Percentiles rank a stretch among this genome's conserved stretches.
phyloP scores from a whole-genome alignment of 2,797 vertebrate genomes.

The Coccyzus lansbergi region DNA sequence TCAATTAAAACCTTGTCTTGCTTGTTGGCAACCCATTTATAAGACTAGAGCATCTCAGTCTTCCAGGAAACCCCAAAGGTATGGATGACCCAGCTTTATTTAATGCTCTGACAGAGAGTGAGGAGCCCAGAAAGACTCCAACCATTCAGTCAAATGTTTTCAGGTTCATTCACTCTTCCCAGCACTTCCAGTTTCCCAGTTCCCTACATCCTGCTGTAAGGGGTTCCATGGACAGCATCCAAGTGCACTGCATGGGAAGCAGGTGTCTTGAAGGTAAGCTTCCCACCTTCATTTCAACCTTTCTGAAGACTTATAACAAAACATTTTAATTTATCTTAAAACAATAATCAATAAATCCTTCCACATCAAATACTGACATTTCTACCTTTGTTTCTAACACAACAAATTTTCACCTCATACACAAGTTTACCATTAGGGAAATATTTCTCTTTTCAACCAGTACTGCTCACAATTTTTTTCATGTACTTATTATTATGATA shows the following conservation, averaged over 20 bases:
- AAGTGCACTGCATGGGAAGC: neutral
- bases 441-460: neutral
- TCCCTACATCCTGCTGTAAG: neutral
- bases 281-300: neutral
- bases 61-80: neutral
- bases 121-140: neutral
- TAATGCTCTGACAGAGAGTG: neutral
- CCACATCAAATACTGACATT: neutral
- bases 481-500: neutral
- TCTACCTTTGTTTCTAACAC: neutral
- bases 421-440: neutral
- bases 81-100: neutral
- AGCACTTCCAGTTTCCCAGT: neutral
- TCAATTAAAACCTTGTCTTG: neutral
- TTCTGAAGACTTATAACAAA: neutral
- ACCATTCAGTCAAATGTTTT: neutral
- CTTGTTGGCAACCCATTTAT: neutral
- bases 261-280: neutral
- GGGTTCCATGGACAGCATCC: neutral
- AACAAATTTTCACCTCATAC: neutral
- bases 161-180: neutral
- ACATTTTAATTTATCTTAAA: neutral
- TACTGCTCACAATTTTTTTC: neutral
- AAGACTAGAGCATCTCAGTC: neutral
- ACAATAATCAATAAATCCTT: neutral